phyloP scores from a whole-genome alignment of 2,888 invertebrate genomes.

The Drosophila barbarae region DNA sequence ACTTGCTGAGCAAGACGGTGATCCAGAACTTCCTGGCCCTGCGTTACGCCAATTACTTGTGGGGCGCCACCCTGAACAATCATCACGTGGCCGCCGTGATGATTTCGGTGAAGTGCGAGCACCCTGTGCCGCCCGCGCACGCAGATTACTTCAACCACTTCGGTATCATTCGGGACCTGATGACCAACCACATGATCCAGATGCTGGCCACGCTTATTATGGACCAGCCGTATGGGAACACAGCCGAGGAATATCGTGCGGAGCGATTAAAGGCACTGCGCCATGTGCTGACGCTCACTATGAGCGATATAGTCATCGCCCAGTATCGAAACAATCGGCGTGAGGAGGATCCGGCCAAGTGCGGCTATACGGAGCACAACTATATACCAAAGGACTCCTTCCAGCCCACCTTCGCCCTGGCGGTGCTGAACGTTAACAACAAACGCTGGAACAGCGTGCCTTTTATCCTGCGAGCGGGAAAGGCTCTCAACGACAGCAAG shows the following conservation, averaged over 20 bases:
- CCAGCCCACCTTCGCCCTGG: constrained; percentile 60
- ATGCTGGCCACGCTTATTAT: constrained; percentile 54
- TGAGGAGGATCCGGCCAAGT: constrained; percentile 50
- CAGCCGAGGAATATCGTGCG: constrained; percentile 52
- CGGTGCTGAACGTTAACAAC: constrained; percentile 47
- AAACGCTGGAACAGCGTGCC: constrained; percentile 61
- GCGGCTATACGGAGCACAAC: constrained; percentile 58
- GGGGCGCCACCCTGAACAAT: constrained; percentile 59
- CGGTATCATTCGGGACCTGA: constrained; percentile 61
- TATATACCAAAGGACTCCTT: constrained; percentile 61
- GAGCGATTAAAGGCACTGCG: constrained; percentile 54
- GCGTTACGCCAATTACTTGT: constrained; percentile 56
- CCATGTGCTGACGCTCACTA: constrained; percentile 42
- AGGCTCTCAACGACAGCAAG: constrained; percentile 56
- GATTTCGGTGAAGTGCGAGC: constrained; percentile 55
- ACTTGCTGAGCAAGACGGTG: constrained; percentile 52
- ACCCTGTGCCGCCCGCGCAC: constrained; percentile 39
- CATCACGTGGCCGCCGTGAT: constrained; percentile 54
- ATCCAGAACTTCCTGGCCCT: constrained; percentile 55
- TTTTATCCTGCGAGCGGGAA: constrained; percentile 59
- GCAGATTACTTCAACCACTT: constrained; percentile 59
- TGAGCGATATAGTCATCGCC: constrained; percentile 51
- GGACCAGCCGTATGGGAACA: constrained; percentile 58
- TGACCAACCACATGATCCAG: constrained; percentile 63
- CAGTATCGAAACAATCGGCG: constrained; percentile 55